Percentiles rank a stretch among this genome's conserved stretches.
Conservation (phyloP, 2,888 invertebrate species). For the Lepidochitona cinerea region DNA sequence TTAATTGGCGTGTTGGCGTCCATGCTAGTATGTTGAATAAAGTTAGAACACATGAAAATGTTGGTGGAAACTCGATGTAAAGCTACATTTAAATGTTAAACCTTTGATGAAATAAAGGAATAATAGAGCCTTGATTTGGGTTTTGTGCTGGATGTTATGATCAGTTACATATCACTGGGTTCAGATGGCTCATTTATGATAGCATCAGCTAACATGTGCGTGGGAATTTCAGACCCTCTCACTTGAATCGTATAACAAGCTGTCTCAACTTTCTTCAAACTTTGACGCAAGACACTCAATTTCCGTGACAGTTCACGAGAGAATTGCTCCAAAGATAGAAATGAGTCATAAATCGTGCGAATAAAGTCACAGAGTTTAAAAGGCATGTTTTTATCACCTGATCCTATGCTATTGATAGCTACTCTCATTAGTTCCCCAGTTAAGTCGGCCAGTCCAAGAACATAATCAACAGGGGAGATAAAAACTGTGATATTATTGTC, state of each 20-base stretch:
- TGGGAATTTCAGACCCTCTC: conserved; percentile 85
- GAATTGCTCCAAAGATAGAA: conserved; percentile 75
- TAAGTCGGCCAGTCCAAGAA: conserved; percentile 88
- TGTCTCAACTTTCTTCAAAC: conserved; percentile 85
- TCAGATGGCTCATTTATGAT: conserved; percentile 25
- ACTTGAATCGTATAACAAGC: conserved; percentile 86
- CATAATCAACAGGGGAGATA: conserved; percentile 73
- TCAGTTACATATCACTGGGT: too few species aligned
- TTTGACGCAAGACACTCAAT: conserved; percentile 80
- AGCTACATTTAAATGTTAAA: too few species aligned
- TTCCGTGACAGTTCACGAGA: conserved; percentile 81
- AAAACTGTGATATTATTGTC: too few species aligned
- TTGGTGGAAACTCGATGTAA: too few species aligned
- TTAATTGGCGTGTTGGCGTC: too few species aligned
- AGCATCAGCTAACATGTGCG: conserved; percentile 77
- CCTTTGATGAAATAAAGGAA: too few species aligned
- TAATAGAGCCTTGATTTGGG: too few species aligned
- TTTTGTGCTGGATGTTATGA: too few species aligned
- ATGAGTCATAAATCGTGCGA: conserved; percentile 73
- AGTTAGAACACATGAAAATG: too few species aligned
- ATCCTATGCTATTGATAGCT: conserved; percentile 86
- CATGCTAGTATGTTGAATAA: too few species aligned
- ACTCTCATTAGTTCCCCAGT: conserved; percentile 93
- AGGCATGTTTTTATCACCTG: conserved; percentile 52
- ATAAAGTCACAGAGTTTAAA: conserved; percentile 78